Evolutionary conservation across 2,113 vertebrate genomes (phyloP), one percentile per base, ranked within the genome.

Genomic region (Rhinolophus ferrumequinum): DNA sequence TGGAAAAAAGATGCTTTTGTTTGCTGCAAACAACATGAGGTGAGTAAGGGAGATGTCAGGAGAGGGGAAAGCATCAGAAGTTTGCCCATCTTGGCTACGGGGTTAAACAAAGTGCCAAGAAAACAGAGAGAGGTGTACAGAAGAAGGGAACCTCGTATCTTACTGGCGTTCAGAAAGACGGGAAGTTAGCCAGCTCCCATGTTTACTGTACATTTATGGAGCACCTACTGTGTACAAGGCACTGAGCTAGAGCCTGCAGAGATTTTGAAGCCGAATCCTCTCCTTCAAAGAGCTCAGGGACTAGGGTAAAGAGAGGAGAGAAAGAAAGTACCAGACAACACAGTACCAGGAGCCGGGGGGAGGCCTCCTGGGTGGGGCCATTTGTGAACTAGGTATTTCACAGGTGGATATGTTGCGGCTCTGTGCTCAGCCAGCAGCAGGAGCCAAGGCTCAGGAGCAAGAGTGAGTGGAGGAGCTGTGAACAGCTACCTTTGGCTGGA

Each of bases 1-100:
- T 9, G 75, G 41, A 11, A 64, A 88, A 84, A 92, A 86, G 87
- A 92, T 80, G 79, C 54, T 62, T 83, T 50, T 81, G 70, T 95
- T 92, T 95, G 87, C 70, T 81, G 58, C 28, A 62, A 96, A 90
- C 41, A 83, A 64, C 62, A 70, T 1, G 58, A 84, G 70, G 58
- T 76, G 73, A 66, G 52, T 60, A n/a, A 26, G 38, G 52, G 88
- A 87, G 30, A 84, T 73, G 81, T 88, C n/a, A n/a, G 81, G 90
- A 88, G 60, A 87, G 52, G 47, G 66, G 66, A 60, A 79, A 28
- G 72, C 33, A 6, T 52, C 44, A 11, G 16, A 60, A 88, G 90
- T 12, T 77, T 94, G 58, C 69, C 66, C 80, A n/a, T 89, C 69
- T 90, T 83, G 87, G 82, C 73, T 54, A 3, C 0, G 89, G 64